Base-by-base conservation (phyloP, 2,888 invertebrate genomes). In the Coenonympha glycerion region DNA sequence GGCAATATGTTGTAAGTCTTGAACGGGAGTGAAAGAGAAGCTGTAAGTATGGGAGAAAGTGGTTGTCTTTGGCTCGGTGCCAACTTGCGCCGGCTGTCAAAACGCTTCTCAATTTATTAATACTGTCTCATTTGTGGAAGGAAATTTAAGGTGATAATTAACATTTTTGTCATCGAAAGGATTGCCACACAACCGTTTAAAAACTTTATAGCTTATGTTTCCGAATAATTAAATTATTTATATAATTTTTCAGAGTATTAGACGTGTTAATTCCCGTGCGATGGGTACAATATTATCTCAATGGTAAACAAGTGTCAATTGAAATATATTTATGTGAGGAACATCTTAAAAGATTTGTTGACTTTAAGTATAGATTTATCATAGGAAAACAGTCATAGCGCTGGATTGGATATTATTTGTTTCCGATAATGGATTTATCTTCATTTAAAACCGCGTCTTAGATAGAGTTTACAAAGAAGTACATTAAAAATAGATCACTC, bases 141-240 rank as follows among this genome's bases (percentile, higher is more conserved):
- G 78, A 77, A 77, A 79, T 75, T 76, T 62, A 71, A 69, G 67
- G 63, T 61, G 69, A 73, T 76, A 79, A 84, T 82, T 77, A 79
- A 77, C 73, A 71, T 76, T 77, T 81, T 74, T 76, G 78, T 80
- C 81, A 76, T 73, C 80, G 68, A 64, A 74, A 70, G 72, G 69
- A 79, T 79, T 77, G 75, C 68, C 64, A 63, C 68, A 65, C 26
- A 65, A 69, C 58, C 68, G 63, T 73, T 72, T 70, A 71, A n/a
- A n/a, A n/a, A 74, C 66, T 71, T 64, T 62, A 65, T 63, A 56
- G 59, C 53, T 59, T 61, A 62, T 58, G 49, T 55, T 56, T 58
- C 58, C 55, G 59, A 56, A 64, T 68, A 72, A 64, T 63, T 56
- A 63, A 54, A 60, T 46, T 58, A 64, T 62, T 63, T 62, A 62